Evolutionary conservation across 2,797 vertebrate species (phyloP).

Genomic region (Pseudochirops cupreus): DNA sequence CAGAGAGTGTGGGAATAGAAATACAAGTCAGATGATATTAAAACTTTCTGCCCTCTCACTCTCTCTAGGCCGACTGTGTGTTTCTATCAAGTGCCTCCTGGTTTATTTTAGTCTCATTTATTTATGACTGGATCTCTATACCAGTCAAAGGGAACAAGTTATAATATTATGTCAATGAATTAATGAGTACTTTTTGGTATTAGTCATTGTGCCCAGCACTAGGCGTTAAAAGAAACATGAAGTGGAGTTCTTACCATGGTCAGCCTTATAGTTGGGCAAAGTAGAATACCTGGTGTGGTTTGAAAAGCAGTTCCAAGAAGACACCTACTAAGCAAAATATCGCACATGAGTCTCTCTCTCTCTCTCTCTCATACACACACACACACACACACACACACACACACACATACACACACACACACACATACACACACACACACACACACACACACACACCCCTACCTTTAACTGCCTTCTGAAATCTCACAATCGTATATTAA

Average conservation of each 20-base stretch:
- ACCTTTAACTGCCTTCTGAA: neutral
- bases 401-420: neutral
- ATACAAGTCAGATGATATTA: neutral
- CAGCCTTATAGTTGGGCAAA: neutral
- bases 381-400: neutral
- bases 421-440: too few species aligned
- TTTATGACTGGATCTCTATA: neutral
- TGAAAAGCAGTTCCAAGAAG: neutral
- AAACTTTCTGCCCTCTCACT: neutral
- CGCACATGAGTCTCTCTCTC: neutral
- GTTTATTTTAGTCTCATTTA: neutral
- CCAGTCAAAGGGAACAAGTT: neutral
- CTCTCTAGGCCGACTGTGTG: neutral
- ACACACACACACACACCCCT: neutral
- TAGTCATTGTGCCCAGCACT: neutral
- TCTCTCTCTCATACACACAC: too few species aligned
- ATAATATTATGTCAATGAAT: neutral
- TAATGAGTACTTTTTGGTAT: neutral
- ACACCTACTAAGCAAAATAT: neutral
- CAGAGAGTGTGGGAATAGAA: neutral
- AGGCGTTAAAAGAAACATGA: neutral
- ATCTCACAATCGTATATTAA: neutral
- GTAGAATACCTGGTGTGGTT: neutral
- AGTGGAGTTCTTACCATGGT: neutral
- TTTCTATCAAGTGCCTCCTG: neutral